These are phyloP conservation scores for Sebastes iracundus DNA, from an alignment of 2,797 vertebrate genomes.

Conservation along the genomic window DNA sequence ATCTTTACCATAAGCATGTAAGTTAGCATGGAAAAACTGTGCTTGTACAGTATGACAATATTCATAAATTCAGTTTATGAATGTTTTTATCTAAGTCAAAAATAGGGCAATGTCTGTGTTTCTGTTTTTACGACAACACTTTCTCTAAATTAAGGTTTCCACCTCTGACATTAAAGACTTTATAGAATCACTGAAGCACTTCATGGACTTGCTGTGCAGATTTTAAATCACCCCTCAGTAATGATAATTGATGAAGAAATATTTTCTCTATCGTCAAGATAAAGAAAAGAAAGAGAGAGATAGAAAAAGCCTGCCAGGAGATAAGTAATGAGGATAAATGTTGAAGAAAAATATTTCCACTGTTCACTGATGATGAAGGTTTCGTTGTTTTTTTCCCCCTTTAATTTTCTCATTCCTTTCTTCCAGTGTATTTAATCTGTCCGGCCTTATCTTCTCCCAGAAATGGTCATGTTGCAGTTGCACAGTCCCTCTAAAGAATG, in stretches of 20 bases:
- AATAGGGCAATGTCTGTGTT: constrained; percentile 1
- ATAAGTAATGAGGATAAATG: constrained; percentile 71
- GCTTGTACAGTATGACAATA: not conserved
- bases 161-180: constrained; percentile 41
- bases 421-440: constrained; percentile 51
- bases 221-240: constrained; percentile 63
- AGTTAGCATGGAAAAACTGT: not conserved
- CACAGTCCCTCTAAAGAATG: constrained; percentile 54
- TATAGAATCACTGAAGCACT: constrained; percentile 43
- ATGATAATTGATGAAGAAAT: constrained; percentile 68
- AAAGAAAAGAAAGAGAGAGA: constrained; percentile 29
- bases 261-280: constrained; percentile 41
- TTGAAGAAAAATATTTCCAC: constrained; percentile 49
- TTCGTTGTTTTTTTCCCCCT: constrained; percentile 52
- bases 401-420: constrained; percentile 27
- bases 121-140: constrained; percentile 13
- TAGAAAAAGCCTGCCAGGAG: constrained; percentile 33
- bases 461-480: constrained; percentile 64
- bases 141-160: constrained; percentile 40
- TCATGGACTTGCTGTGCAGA: constrained; percentile 53
- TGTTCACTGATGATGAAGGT: constrained; percentile 59
- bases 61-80: not conserved
- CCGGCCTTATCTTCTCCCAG: constrained; percentile 54
- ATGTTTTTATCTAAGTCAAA: not conserved
- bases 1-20: not conserved